phyloP scores from a whole-genome alignment of 2,888 invertebrate genomes.

The Platypus cylindrus region DNA sequence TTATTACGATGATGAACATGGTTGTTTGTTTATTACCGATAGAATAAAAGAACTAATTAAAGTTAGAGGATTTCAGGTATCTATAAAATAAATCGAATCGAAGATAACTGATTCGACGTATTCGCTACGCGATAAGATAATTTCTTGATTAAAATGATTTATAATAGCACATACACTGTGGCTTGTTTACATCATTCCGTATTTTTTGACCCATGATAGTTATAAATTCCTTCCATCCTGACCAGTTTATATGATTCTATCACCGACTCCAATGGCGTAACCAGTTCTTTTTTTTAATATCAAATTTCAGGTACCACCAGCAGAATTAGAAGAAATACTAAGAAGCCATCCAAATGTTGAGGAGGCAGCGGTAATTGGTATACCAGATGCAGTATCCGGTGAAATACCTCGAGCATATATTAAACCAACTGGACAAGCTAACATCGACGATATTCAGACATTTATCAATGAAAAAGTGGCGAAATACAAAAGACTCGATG shows the following conservation, averaged over 20 bases:
- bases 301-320: constrained; percentile 73
- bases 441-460: constrained; percentile 43
- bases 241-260: no score
- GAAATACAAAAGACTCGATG: constrained; percentile 55
- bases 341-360: constrained; percentile 57
- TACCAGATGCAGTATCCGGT: constrained; percentile 53
- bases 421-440: constrained; percentile 39
- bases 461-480: constrained; percentile 58
- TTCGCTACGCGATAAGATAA: background rate
- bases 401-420: constrained; percentile 69
- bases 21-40: constrained; percentile 56
- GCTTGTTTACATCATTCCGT: no score
- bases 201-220: no score
- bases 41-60: constrained; percentile 76
- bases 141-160: no score
- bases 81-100: no score
- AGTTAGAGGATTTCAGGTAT: constrained; percentile 44
- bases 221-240: no score
- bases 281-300: no score
- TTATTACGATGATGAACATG: constrained; percentile 49
- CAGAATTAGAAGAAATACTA: constrained; percentile 68
- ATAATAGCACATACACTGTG: no score
- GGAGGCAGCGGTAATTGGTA: constrained; percentile 75
- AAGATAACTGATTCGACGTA: constrained; percentile 38
- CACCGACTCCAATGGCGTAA: no score